Base-by-base conservation (phyloP, 2,113 vertebrate species). In the Gadus macrocephalus region DNA sequence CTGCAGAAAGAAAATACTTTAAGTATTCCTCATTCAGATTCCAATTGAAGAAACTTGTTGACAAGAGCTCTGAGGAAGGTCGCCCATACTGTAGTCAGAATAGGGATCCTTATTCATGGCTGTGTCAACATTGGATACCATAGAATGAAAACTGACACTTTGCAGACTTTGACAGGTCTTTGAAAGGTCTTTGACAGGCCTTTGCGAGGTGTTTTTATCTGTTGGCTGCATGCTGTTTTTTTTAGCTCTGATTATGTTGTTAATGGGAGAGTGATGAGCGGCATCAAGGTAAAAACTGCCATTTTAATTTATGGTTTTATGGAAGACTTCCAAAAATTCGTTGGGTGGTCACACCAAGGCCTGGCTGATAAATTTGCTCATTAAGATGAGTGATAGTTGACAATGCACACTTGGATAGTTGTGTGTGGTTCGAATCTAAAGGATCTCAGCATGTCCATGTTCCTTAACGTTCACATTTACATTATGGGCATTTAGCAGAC, bases 261-360 rank as follows among this genome's bases (percentile, higher is more conserved):
- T 85, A 87, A 89, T 78, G 72, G 81, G 77, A 78, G 78, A 82
- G 81, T 86, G 2, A 25, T 25, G 25, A 1, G 25, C 2, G 84
- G 81, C 78, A 87, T 71, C 75, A 63, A 88, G 85, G 90, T 89
- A 91, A 89, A 87, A 91, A 85, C 89, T 86, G 88, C 74, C 73
- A 71, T 83, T 88, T 88, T 88, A 89, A 86, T 80, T 86, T 77
- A 85, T 85, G 81, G 63, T 89, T 88, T 88, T 75, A 85, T 81
- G 35, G 85, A 86, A 56, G 67, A 69, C 76, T 84, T 86, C 70
- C 81, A 67, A 81, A 70, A 88, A 85, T 1, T 49, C 42, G 7
- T 49, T 69, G 81, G 73, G 76, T 81, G 70, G 67, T 67, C 62
- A 62, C 69, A 38, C 55, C 70, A 17, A 31, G 15, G 80, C 11